phyloP scores from a whole-genome alignment of 2,888 invertebrate species.

The Gari tellinella region DNA sequence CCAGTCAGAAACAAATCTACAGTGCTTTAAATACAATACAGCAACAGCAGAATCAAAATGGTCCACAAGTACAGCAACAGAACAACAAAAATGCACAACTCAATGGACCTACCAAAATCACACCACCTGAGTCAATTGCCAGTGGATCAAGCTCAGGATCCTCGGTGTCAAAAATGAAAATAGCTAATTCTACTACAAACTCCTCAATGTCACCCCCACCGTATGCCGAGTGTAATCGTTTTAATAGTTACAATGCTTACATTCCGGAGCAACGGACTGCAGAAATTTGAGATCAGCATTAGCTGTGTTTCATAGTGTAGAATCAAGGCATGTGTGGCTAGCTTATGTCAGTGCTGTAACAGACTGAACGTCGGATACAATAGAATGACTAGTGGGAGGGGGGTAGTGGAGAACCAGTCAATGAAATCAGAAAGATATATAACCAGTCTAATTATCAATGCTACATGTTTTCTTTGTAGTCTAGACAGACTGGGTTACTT shows the following conservation, averaged over 20 bases:
- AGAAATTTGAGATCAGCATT: slow-evolving; percentile 57
- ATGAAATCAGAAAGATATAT: no score
- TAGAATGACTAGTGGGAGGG: no score
- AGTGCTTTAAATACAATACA: slow-evolving; percentile 64
- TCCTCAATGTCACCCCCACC: slow-evolving; percentile 55
- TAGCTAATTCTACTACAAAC: slow-evolving; percentile 54
- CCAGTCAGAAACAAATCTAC: slow-evolving; percentile 59
- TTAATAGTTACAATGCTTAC: slow-evolving; percentile 74
- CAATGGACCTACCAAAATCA: slow-evolving; percentile 70
- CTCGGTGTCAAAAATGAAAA: slow-evolving; percentile 60
- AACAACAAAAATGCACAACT: slow-evolving; percentile 60
- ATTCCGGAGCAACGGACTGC: slow-evolving; percentile 77
- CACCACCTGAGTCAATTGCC: slow-evolving; percentile 80
- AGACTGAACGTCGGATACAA: neutral
- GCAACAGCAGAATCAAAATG: slow-evolving; percentile 38
- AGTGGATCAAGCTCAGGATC: slow-evolving; percentile 80
- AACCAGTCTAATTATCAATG: no score
- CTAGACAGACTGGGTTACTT: no score
- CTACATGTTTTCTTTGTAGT: no score
- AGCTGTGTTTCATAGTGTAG: slow-evolving; percentile 12
- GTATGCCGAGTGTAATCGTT: slow-evolving; percentile 73
- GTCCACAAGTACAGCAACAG: slow-evolving; percentile 49
- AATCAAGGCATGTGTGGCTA: no score
- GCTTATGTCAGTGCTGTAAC: no score
- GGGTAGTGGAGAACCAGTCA: no score